These are phyloP conservation scores for Lasioglossum malachurum DNA, from an alignment of 2,888 invertebrate genomes.

Conservation along the genomic window DNA sequence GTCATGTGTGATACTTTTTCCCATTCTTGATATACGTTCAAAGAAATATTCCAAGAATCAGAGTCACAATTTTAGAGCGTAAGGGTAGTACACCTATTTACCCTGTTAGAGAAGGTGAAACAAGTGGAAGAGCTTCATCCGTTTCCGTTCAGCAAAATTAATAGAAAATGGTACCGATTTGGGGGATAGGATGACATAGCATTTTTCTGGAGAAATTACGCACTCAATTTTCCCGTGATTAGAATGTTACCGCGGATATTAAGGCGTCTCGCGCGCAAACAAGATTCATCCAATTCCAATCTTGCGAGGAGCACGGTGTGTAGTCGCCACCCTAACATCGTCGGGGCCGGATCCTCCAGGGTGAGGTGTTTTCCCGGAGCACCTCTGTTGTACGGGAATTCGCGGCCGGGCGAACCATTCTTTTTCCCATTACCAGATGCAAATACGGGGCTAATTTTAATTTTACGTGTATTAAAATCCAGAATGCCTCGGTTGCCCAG, in stretches of 20 bases:
- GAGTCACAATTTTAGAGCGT: neutral
- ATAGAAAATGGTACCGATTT: neutral
- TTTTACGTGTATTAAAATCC: slow-evolving; percentile 87
- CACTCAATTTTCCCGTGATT: neutral
- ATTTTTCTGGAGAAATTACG: neutral
- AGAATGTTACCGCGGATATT: slow-evolving; percentile 1
- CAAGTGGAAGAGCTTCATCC: neutral
- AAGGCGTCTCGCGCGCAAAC: slow-evolving; percentile 1
- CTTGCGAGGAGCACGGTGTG: neutral
- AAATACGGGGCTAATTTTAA: slow-evolving; percentile 87
- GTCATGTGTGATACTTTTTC: neutral
- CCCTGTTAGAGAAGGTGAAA: neutral
- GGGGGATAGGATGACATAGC: neutral
- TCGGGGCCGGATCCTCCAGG: neutral
- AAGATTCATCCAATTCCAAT: slow-evolving; percentile 16
- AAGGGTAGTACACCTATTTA: neutral
- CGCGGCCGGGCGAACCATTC: slow-evolving; percentile 62
- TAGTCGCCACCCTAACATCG: slow-evolving; percentile 4
- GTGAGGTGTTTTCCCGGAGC: slow-evolving; percentile 23
- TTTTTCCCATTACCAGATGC: slow-evolving; percentile 87
- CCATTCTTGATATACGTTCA: neutral
- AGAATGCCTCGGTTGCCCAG: slow-evolving; percentile 84
- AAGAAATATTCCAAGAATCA: neutral
- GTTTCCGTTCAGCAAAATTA: neutral
- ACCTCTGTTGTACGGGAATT: slow-evolving; percentile 55